Conservation (phyloP, 2,797 vertebrate species). For the Serranus cabrilla region DNA sequence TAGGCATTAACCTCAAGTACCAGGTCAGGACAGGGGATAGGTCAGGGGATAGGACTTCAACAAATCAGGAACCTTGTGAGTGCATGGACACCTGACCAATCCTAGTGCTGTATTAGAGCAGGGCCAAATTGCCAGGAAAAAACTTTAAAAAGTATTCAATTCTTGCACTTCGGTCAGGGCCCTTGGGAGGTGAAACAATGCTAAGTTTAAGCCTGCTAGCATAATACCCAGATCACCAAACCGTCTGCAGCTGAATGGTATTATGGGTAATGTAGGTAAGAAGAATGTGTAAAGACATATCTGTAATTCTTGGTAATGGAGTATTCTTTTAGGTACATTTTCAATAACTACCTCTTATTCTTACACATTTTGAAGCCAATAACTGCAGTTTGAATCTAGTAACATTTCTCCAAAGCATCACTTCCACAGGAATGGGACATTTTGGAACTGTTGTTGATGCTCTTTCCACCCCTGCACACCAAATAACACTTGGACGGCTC, state of each 20-base stretch:
- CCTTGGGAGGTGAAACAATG: no score
- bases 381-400: not conserved
- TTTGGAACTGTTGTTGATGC: slow-evolving; percentile 29
- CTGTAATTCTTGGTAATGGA: not conserved
- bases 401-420: slow-evolving; percentile 19
- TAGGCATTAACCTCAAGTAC: no score
- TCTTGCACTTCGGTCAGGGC: no score
- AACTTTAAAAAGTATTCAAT: no score
- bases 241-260: not conserved
- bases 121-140: no score
- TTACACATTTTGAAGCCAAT: not conserved
- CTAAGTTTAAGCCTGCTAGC: not conserved
- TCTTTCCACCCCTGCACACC: slow-evolving; percentile 63
- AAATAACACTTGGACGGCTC: slow-evolving; percentile 56
- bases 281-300: not conserved
- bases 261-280: not conserved
- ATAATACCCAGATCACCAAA: no score
- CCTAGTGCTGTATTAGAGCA: no score
- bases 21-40: no score
- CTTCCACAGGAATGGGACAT: slow-evolving; percentile 22
- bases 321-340: not conserved
- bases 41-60: no score
- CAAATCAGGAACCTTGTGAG: no score
- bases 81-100: no score
- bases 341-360: not conserved